phyloP scores from a whole-genome alignment of 2,113 vertebrate species.

The Eidolon helvum region DNA sequence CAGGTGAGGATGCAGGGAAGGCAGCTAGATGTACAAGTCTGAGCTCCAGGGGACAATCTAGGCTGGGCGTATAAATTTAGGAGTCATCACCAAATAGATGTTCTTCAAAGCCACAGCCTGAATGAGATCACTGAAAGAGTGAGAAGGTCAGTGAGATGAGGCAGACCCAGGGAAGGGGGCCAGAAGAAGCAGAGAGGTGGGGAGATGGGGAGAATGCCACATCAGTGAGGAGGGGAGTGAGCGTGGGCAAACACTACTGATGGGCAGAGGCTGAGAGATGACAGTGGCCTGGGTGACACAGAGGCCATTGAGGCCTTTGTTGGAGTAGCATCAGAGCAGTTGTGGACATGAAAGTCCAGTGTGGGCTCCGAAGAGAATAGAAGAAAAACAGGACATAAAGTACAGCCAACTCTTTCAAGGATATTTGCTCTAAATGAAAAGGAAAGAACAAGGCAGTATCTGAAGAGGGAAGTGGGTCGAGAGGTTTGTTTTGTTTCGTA shows the following conservation, averaged over 20 bases:
- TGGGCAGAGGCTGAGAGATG: not conserved
- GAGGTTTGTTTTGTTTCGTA: not conserved
- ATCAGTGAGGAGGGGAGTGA: rapidly evolving
- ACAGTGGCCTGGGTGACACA: rapidly evolving
- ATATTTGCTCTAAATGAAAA: not conserved
- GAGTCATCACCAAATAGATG: not conserved
- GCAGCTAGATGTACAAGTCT: not conserved
- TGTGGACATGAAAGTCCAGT: not conserved
- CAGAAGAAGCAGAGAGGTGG: not conserved
- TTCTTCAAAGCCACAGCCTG: not conserved
- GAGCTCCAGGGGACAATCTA: not conserved
- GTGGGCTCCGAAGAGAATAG: not conserved
- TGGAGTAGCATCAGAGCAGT: rapidly evolving
- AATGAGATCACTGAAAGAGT: not conserved
- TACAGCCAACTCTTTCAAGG: not conserved
- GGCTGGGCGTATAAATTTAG: not conserved
- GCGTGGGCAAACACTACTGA: rapidly evolving
- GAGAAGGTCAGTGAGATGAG: not conserved
- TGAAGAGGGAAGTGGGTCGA: not conserved
- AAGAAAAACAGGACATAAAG: not conserved
- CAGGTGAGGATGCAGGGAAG: not conserved
- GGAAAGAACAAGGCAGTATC: not conserved
- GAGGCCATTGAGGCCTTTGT: not conserved
- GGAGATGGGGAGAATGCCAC: too few relatives aligned
- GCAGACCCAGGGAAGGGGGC: not conserved